phyloP scores from a whole-genome alignment of 2,113 vertebrate species.

The Cygnus buccinator region DNA sequence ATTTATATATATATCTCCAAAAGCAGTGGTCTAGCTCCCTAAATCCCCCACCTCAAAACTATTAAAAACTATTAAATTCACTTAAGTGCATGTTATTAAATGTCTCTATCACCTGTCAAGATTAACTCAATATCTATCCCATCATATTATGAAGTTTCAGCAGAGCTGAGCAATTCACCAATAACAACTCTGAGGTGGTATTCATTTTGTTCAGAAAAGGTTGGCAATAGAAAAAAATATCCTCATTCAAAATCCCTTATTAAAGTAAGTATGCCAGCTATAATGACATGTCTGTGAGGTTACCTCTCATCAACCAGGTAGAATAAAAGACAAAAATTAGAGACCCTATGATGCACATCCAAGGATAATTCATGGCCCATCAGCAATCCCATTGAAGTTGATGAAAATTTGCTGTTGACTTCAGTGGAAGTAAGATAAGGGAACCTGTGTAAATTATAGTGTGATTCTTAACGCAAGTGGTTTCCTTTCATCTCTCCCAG shows the following conservation, averaged over 20 bases:
- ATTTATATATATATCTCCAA: not conserved
- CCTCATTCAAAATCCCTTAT: not conserved
- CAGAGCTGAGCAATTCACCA: not conserved
- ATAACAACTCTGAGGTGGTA: not conserved
- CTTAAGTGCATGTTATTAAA: not conserved
- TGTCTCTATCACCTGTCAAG: not conserved
- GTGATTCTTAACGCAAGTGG: not conserved
- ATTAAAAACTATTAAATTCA: not conserved
- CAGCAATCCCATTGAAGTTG: not conserved
- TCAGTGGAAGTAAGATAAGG: not conserved
- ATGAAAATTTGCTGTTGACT: constrained; percentile 1
- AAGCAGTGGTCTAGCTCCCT: not conserved
- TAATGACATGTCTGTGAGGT: not conserved
- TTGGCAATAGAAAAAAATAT: not conserved
- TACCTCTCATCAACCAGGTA: not conserved
- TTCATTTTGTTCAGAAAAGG: not conserved
- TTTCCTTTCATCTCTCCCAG: not conserved
- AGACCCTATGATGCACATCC: not conserved
- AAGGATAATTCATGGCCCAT: not conserved
- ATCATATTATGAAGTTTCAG: not conserved
- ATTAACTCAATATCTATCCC: not conserved
- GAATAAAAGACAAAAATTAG: not conserved
- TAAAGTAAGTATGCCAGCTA: not conserved
- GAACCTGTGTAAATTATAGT: not conserved
- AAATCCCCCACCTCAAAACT: not conserved